Evolutionary conservation across 1,140 invertebrate genomes (phyloP), one percentile per base, ranked within the genome.

Genomic region (Aphaenogaster floridana): DNA sequence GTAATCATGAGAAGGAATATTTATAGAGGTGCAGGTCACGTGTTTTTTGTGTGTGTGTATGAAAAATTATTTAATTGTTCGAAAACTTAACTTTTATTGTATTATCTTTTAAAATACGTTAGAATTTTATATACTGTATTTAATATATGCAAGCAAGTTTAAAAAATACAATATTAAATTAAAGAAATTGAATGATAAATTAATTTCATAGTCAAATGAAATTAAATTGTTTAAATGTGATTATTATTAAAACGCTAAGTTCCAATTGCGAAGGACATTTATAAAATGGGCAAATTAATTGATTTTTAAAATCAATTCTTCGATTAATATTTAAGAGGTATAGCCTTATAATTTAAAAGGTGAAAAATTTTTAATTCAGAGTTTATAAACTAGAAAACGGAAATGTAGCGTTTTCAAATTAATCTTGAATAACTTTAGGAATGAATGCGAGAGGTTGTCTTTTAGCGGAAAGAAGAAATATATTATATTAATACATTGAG

Each of bases 181-280:
- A 52, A 74, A 52, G 5, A 36, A 36, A 78, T 78, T 78, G 21
- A 78, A 64, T 48, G 17, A 17, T 63, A n/a, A 45, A 59, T 17
- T 78, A 28, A 45, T 50, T 78, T 78, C 8, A 63, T 48, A 36
- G 3, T 36, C 34, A 36, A 63, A 71, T 81, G 11, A 17, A 57
- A 71, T 81, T 71, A 34, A 57, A 71, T 81, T 57, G 2, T 71
- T 69, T 81, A 69, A 81, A 45, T 42, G 28, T 21, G 34, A 68
- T 80, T 59, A 34, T 45, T 71, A 71, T 17, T 11, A 21, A 3
- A 48, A 34, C 50, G 21, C 2, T 9, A 13, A 66, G 3, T 79
- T 36, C 28, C 9, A 78, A 63, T 71, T 71, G 7, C 9, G 7
- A 69, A 2, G 3, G 42, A 68, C 17, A 34, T 63, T 15, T 42